These are phyloP conservation scores for Odontomyia ornata DNA, from an alignment of 2,888 invertebrate genomes.

Conservation along the genomic window DNA sequence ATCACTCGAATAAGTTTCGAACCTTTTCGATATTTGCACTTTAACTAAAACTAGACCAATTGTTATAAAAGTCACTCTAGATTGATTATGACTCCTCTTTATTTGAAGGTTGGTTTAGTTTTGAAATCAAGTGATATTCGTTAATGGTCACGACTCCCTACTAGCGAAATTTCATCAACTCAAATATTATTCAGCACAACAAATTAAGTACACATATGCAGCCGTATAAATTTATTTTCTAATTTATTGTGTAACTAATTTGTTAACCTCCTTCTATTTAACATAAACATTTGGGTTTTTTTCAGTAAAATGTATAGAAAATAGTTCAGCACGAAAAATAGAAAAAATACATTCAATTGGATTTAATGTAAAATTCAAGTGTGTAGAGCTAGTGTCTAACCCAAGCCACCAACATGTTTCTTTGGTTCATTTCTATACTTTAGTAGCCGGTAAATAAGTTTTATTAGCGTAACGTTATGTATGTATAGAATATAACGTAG, in stretches of 20 bases:
- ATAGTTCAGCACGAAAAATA: not conserved
- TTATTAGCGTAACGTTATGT: slow-evolving; percentile 8
- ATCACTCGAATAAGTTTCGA: too few relatives aligned
- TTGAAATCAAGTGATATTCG: too few relatives aligned
- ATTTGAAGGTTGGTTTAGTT: too few relatives aligned
- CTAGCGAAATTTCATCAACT: not conserved
- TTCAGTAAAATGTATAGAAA: not conserved
- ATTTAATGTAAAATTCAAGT: slow-evolving; percentile 31
- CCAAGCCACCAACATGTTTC: not conserved
- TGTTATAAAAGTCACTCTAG: too few relatives aligned
- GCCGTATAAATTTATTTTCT: slow-evolving; percentile 26
- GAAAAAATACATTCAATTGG: slow-evolving; percentile 13
- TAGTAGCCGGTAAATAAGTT: slow-evolving; percentile 5
- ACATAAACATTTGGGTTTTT: slow-evolving; percentile 1
- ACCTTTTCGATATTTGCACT: not conserved
- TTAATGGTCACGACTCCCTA: not conserved
- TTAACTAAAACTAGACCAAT: not conserved
- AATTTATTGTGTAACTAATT: slow-evolving; percentile 21
- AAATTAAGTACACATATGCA: not conserved
- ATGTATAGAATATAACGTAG: not conserved
- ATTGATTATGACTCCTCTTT: too few relatives aligned
- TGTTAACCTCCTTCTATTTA: slow-evolving; percentile 4
- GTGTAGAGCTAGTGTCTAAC: not conserved
- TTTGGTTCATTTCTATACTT: not conserved
- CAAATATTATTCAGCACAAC: not conserved